Conservation (phyloP, 2,888 invertebrate species). For the Panzeria rudis region DNA sequence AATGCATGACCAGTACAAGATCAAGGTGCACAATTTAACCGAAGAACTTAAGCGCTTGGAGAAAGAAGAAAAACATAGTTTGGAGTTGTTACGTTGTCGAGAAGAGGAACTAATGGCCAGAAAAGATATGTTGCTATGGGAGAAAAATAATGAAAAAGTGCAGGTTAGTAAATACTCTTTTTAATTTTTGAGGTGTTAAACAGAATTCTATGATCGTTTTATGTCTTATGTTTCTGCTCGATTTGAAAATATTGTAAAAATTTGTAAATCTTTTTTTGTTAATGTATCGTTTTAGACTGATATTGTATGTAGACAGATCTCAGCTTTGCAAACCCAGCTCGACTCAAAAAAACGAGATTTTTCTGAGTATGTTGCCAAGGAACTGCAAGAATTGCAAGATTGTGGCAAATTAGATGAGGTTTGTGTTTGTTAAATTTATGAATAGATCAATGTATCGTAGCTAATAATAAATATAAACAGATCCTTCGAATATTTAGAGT, state of each 20-base stretch:
- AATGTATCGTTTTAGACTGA: conserved; percentile 86
- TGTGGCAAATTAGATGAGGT: conserved; percentile 85
- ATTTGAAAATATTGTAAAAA: background rate
- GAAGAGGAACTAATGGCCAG: conserved; percentile 84
- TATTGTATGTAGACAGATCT: conserved; percentile 87
- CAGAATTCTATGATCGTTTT: background rate
- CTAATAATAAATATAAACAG: too few relatives aligned
- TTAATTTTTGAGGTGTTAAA: background rate
- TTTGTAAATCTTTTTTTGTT: conserved; percentile 75
- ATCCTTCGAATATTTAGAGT: background rate
- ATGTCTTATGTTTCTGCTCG: background rate
- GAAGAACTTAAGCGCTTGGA: conserved; percentile 84
- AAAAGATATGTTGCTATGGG: conserved; percentile 83
- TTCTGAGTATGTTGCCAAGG: conserved; percentile 85
- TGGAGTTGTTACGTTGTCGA: conserved; percentile 85
- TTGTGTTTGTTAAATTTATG: conserved; percentile 74
- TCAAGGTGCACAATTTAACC: conserved; percentile 82
- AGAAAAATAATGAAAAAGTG: conserved; percentile 83
- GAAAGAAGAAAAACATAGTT: conserved; percentile 85
- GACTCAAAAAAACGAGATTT: conserved; percentile 85
- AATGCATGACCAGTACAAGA: conserved; percentile 84
- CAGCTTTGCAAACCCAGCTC: conserved; percentile 85
- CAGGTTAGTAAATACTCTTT: conserved; percentile 77
- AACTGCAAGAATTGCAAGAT: conserved; percentile 85
- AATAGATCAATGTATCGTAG: background rate